Evolutionary conservation across 2,888 invertebrate genomes (phyloP), one percentile per base, ranked within the genome.

Genomic region (Chalcosyrphus nemorum): DNA sequence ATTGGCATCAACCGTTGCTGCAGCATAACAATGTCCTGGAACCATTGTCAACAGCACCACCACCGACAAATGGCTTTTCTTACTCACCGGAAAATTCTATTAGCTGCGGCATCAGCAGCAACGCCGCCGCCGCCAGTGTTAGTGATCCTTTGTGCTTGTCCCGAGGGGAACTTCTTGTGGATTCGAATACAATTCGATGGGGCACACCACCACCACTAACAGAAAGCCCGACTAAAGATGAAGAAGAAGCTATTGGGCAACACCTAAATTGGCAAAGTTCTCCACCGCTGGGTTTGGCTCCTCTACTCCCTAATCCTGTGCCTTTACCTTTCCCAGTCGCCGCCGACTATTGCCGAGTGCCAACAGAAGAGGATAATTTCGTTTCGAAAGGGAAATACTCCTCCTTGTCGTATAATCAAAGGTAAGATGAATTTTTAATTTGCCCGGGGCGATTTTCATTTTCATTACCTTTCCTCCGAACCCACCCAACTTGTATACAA

Each of bases 391-490:
- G 74, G 43, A 78, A 68, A 63, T 52, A 50, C 61, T 74, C 74
- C 57, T 70, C 38, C 74, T 70, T 41, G 50, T 70, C 32, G 74
- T 54, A 57, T 84, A 84, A 84, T 80, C 84, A 80, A 84, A 84
- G 84, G 84, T 84, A 84, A 84, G 84, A 84, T 84, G 68, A 78
- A 84, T 80, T 84, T 84, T 84, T 80, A 84, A 84, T 84, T 80
- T 75, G 70, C 84, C 43, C 38, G 38, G 50, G 80, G 84, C 84
- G 84, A 84, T 75, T 84, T 80, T 75, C 72, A 84, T 80, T 84
- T 75, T 74, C 80, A 68, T 81, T 75, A 70, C 54, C n/a, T n/a
- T n/a, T 29, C 15, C 41, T 27, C 45, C 13, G 13, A 41, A n/a
- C 41, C 38, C 15, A 9, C 50, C 9, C 7, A 9, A 1, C 72